A percentile compares a stretch with the other conserved stretches of the same genome.
phyloP scores from a whole-genome alignment of 1,140 invertebrate genomes.

The Solenopsis invicta region DNA sequence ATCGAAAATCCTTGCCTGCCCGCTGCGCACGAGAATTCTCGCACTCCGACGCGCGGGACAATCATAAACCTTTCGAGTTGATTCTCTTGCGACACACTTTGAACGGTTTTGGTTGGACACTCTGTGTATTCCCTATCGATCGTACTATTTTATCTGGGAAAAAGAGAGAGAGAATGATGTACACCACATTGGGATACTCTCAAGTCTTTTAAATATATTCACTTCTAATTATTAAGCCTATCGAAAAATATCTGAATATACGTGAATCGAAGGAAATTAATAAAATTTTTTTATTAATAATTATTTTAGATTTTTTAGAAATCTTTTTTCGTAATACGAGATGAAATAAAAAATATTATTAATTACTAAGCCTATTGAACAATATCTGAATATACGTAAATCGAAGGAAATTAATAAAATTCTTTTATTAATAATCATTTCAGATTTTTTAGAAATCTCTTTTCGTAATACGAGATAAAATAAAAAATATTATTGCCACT shows the following conservation, averaged over 20 bases:
- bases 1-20: conserved; percentile 29
- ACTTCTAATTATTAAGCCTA: neutral
- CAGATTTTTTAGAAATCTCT: neutral
- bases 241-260: neutral
- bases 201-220: neutral
- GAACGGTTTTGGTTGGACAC: neutral
- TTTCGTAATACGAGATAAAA: neutral
- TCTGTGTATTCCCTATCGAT: conserved; percentile 27
- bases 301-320: neutral
- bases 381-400: neutral
- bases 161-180: neutral
- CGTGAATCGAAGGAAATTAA: too few relatives aligned
- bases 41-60: conserved; percentile 8
- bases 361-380: neutral
- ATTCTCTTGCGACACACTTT: conserved; percentile 29
- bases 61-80: conserved; percentile 50
- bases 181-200: too few relatives aligned
- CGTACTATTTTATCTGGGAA: neutral
- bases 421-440: neutral
- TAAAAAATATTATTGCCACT: neutral
- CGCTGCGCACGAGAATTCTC: conserved; percentile 1
- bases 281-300: too few relatives aligned
- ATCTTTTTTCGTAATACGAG: neutral
- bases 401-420: neutral
- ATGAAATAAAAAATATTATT: neutral